phyloP scores from a whole-genome alignment of 2,113 vertebrate species.

The Glareola pratincola region DNA sequence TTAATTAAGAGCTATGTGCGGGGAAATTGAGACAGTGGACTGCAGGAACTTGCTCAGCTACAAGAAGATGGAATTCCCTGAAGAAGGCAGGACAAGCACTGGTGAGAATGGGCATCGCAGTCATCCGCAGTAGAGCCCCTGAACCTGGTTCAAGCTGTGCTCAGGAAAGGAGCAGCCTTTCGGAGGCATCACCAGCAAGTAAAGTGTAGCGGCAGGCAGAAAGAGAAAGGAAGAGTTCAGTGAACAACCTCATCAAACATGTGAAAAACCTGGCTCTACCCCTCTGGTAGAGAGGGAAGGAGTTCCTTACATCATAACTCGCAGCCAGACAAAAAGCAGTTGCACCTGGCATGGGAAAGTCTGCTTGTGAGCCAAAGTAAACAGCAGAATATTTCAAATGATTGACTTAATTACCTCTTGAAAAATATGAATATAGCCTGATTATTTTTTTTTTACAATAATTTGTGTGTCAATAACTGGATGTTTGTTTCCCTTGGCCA shows the following conservation, averaged over 20 bases:
- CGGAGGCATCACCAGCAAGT: not conserved
- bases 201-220: not conserved
- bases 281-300: not conserved
- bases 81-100: not conserved
- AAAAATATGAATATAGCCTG: not conserved
- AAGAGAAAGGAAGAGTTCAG: not conserved
- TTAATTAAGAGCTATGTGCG: conserved; percentile 14
- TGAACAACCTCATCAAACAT: not conserved
- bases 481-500: not conserved
- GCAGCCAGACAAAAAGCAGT: not conserved
- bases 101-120: not conserved
- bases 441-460: not conserved
- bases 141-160: not conserved
- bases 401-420: not conserved
- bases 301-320: not conserved
- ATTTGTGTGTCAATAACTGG: not conserved
- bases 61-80: not conserved
- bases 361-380: not conserved
- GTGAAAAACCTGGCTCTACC: not conserved
- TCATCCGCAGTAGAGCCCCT: not conserved
- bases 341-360: not conserved
- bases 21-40: not conserved
- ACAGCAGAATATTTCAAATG: not conserved
- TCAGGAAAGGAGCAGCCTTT: not conserved
- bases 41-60: not conserved